Conservation (phyloP, 2,888 invertebrate species). For the Ornithoptera alexandrae region DNA sequence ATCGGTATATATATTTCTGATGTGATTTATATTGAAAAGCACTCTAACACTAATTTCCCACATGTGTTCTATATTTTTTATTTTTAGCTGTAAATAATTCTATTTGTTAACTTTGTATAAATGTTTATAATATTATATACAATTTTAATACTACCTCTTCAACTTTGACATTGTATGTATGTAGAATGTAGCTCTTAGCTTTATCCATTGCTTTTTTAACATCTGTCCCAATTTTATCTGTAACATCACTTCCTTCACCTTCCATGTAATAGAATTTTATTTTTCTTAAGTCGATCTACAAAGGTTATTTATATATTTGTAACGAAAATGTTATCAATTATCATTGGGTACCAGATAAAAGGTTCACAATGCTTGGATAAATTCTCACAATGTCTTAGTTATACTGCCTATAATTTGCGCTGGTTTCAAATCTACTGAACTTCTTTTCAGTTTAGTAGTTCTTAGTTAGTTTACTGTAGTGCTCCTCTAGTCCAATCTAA, state of each 20-base stretch:
- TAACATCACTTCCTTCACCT: conserved; percentile 84
- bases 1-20: conserved; percentile 83
- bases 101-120: conserved; percentile 10
- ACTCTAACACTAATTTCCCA: conserved; percentile 81
- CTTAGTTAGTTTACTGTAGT: too few relatives aligned
- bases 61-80: conserved; percentile 82
- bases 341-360: not conserved
- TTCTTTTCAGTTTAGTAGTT: too few relatives aligned
- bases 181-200: conserved; percentile 76
- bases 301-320: conserved; percentile 26
- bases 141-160: conserved; percentile 69
- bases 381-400: not conserved
- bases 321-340: not conserved
- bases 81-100: conserved; percentile 70
- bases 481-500: too few relatives aligned
- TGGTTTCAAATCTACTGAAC: too few relatives aligned
- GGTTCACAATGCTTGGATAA: not conserved
- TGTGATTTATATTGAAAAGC: conserved; percentile 81
- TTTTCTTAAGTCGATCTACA: conserved; percentile 80
- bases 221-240: conserved; percentile 80
- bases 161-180: conserved; percentile 76
- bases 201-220: conserved; percentile 79
- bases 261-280: conserved; percentile 90
- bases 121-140: too few relatives aligned
- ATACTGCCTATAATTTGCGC: not conserved